Conservation (phyloP, 2,888 invertebrate species). For the Frankliniella intonsa region DNA sequence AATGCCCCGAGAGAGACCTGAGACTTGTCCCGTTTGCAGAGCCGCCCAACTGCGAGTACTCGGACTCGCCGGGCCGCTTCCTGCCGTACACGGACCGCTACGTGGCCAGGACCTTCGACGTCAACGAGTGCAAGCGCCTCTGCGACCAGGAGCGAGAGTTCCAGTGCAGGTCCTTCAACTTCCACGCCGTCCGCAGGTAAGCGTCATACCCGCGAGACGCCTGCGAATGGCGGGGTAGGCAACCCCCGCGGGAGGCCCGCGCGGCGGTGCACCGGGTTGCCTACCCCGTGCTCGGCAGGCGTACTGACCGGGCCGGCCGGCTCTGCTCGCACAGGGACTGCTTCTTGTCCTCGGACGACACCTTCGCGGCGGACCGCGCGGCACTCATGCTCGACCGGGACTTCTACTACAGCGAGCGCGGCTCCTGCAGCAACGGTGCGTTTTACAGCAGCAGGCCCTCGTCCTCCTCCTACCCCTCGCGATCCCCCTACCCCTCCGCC, state of each 20-base stretch:
- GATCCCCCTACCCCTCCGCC: not conserved
- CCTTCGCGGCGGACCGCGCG: slow-evolving; percentile 43
- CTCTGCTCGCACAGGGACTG: slow-evolving; percentile 42
- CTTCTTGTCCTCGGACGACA: slow-evolving; percentile 47
- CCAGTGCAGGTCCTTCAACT: slow-evolving; percentile 45
- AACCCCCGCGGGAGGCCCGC: no score
- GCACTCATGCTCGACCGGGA: slow-evolving; percentile 44
- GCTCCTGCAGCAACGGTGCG: slow-evolving; percentile 48
- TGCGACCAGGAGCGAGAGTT: slow-evolving; percentile 48
- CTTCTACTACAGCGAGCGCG: slow-evolving; percentile 47
- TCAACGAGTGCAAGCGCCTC: slow-evolving; percentile 45
- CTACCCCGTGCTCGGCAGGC: not conserved
- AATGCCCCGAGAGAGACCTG: no score
- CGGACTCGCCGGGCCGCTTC: slow-evolving; percentile 45
- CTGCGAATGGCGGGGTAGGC: no score
- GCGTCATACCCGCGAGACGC: not conserved
- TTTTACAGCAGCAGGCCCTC: not conserved
- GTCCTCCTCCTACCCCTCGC: not conserved
- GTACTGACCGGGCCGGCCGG: not conserved
- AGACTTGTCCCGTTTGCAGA: slow-evolving; percentile 39
- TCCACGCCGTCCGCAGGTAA: slow-evolving; percentile 40
- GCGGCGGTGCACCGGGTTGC: not conserved
- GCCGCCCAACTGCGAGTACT: slow-evolving; percentile 48
- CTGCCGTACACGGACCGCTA: slow-evolving; percentile 46
- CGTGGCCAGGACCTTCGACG: slow-evolving; percentile 43